Base-by-base conservation (phyloP, 2,888 invertebrate species). In the Galerucella pusilla region DNA sequence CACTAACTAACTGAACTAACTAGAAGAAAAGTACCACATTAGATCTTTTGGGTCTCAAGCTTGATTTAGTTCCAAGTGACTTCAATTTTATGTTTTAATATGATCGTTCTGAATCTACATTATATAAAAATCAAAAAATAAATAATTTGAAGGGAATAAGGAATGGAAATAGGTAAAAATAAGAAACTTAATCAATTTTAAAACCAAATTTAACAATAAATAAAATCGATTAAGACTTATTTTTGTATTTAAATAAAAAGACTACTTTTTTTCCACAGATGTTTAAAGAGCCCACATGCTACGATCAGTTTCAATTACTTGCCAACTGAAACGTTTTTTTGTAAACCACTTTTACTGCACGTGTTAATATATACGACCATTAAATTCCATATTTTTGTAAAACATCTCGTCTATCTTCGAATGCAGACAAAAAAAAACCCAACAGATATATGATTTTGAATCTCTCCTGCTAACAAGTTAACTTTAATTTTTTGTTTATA, bases 241-340 rank as follows among this genome's bases (percentile, higher is more conserved):
- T 35, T 35, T 35, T 28, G 28, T 28, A 28, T 28, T 46, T 10
- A 10, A 11, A 46, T 46, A 11, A 11, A 16, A 54, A 54, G 20
- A 6, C 6, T 5, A 16, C 2, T 54, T n/a, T 57, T 57, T 57
- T 6, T 9, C 10, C 57, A 78, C 74, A 78, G 75, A 75, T 78
- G 77, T 77, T 76, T 2, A 35, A 11, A 67, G 42, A 59, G 28
- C 35, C 74, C 81, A 78, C 78, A 77, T 78, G 78, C 77, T 73
- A 75, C 45, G 78, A 71, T 67, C 54, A 64, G 66, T 61, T 63
- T 75, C 73, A 69, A 61, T 69, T 71, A 71, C 70, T 73, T 68
- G 76, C 75, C 72, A 73, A 75, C 75, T 75, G 76, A 76, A 71
- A 75, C 73, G 20, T 49, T 76, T 78, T 78, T 78, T 78, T 78